Base-by-base conservation (phyloP, 2,113 vertebrate genomes). In the Takifugu flavidus region DNA sequence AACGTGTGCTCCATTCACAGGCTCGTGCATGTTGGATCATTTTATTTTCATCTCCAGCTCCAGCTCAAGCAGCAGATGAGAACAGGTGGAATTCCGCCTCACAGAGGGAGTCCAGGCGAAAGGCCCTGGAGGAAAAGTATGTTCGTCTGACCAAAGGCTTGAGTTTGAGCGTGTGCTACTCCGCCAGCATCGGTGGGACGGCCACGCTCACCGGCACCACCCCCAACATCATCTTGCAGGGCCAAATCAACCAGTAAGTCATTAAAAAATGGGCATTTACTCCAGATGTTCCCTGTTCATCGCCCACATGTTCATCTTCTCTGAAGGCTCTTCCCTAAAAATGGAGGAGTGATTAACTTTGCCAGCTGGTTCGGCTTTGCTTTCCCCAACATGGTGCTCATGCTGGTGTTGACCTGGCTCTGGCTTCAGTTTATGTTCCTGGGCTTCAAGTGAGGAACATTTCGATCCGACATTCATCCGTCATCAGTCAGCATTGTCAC, bases 201-300 rank as follows among this genome's bases (percentile, higher is more conserved):
- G 94, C 95, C 53, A 98, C 96, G 0, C 89, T 98, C 65, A 98
- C 96, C 0, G 96, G 96, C 56, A 97, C 95, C 3, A 87, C 92
- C 0, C 93, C 96, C 47, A 98, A 98, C 59, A 90, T 98, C 82
- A 93, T 98, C 70, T 87, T 98, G 34, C 92, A 95, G 78, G 96
- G 95, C 75, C 96, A 98, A 80, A 2, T 98, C 0, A 82, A 93
- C 43, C 3, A 90, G 96, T 98, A 88, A 91, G 94, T 4, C 61
- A 26, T 43, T 39, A 12, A 13, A 4, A 10, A 45, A 49, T 5
- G 6, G 1, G 28, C 25, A 44, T 27, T 62, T 2, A 3, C 2
- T 28, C 3, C 25, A 28, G 5, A 25, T 3, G 12, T 13, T 13
- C 28, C 34, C 8, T 20, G 20, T 20, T 20, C 20, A 20, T 20